Percentiles rank a stretch among this genome's conserved stretches.
These are phyloP conservation scores for Atrichornis clamosus DNA, from an alignment of 2,113 vertebrate species.

Conservation along the genomic window DNA sequence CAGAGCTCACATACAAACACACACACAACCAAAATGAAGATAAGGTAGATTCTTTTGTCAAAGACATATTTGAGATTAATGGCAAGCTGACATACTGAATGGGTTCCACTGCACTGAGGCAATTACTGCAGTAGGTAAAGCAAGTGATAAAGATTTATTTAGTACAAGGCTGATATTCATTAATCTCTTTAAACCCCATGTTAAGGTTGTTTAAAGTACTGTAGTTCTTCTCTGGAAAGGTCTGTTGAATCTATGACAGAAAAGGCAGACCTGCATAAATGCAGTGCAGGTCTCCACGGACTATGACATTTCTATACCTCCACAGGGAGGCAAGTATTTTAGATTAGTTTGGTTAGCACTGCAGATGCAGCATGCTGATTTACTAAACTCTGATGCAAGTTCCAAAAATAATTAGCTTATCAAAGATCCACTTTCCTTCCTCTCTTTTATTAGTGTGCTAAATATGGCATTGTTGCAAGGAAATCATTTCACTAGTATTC, in stretches of 20 bases:
- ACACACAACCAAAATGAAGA: not conserved
- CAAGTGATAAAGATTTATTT: slow-evolving; percentile 60
- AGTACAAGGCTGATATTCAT: slow-evolving; percentile 64
- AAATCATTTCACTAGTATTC: slow-evolving; percentile 9
- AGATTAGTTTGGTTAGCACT: slow-evolving; percentile 76
- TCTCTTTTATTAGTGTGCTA: slow-evolving; percentile 48
- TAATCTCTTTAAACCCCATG: slow-evolving; percentile 61
- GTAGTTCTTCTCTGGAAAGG: slow-evolving; percentile 63
- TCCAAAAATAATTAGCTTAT: slow-evolving; percentile 73
- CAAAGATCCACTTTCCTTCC: slow-evolving; percentile 63
- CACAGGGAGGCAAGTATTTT: slow-evolving; percentile 68
- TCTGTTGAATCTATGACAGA: slow-evolving; percentile 67
- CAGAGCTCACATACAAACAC: not conserved
- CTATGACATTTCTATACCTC: slow-evolving; percentile 73
- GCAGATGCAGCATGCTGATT: slow-evolving; percentile 72
- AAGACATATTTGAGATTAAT: slow-evolving; percentile 51
- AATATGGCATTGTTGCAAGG: slow-evolving; percentile 47
- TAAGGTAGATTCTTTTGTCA: slow-evolving; percentile 45
- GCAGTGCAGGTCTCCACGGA: slow-evolving; percentile 64
- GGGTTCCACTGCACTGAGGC: slow-evolving; percentile 18
- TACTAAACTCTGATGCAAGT: slow-evolving; percentile 68
- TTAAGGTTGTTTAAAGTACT: slow-evolving; percentile 69
- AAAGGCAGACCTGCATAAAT: slow-evolving; percentile 70
- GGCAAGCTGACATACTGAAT: slow-evolving; percentile 27
- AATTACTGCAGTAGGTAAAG: slow-evolving; percentile 48